Evolutionary conservation across 2,888 invertebrate genomes (phyloP).

Genomic region (Ceriagrion tenellum): DNA sequence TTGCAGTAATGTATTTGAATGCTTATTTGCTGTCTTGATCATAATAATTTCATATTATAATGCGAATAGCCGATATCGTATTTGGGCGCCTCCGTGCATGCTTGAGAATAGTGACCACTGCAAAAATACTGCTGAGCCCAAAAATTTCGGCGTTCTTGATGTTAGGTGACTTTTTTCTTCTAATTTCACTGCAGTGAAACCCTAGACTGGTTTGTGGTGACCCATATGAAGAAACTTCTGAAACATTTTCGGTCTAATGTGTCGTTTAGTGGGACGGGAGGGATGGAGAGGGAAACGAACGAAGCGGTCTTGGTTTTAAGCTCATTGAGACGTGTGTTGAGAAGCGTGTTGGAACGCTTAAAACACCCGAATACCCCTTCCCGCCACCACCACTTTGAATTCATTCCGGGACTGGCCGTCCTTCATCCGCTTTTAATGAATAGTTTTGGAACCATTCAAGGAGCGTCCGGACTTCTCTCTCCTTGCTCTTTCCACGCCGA

Average conservation of each 20-base stretch:
- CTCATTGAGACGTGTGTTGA: neutral
- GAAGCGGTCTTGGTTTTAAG: neutral
- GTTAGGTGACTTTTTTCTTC: too few species aligned
- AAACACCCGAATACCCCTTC: neutral
- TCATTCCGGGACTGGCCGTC: neutral
- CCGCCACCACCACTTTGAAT: neutral
- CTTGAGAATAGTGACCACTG: too few species aligned
- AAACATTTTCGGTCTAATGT: neutral
- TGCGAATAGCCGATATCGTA: too few species aligned
- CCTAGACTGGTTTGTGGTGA: neutral
- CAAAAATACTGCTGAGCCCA: too few species aligned
- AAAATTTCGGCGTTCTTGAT: too few species aligned
- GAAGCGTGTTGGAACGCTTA: neutral
- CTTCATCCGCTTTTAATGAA: neutral
- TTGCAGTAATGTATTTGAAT: too few species aligned
- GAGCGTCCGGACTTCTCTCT: neutral
- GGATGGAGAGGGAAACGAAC: neutral
- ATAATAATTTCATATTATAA: too few species aligned
- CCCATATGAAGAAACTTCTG: neutral
- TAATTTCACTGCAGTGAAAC: too few species aligned
- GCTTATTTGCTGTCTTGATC: too few species aligned
- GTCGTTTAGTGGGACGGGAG: neutral
- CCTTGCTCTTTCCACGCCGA: neutral
- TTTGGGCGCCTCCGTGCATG: too few species aligned
- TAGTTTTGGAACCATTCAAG: neutral